Percentiles rank a stretch among this genome's conserved stretches.
Conservation (phyloP, 2,113 vertebrate species). For the Tretioscincus oriximinensis region DNA sequence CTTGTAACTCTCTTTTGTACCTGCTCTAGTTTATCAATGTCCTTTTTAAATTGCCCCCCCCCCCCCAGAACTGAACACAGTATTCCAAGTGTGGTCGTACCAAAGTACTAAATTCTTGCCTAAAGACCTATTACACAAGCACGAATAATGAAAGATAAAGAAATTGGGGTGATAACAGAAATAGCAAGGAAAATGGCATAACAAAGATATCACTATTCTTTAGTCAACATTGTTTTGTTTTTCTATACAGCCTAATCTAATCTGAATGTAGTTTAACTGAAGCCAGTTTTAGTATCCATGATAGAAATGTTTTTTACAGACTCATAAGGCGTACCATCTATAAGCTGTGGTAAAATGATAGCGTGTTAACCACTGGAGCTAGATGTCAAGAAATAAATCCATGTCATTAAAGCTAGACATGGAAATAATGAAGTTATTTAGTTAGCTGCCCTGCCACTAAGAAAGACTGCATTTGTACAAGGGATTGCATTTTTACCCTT, state of each 20-base stretch:
- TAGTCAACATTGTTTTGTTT: no score
- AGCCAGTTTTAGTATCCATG: background rate
- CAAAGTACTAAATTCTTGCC: no score
- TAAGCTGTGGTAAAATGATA: background rate
- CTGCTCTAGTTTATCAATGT: no score
- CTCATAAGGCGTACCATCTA: background rate
- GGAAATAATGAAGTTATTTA: constrained; percentile 21
- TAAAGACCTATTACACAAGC: no score
- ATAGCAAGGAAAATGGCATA: no score
- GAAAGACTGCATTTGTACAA: background rate
- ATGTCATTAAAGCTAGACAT: background rate
- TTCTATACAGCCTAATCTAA: background rate
- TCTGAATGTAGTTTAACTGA: background rate
- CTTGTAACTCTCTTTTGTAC: no score
- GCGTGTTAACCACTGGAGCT: background rate
- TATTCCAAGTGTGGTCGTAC: no score
- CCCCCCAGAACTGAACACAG: no score
- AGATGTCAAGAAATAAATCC: constrained; percentile 3
- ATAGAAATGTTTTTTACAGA: background rate
- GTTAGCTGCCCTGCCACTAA: background rate
- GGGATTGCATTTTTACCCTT: background rate
- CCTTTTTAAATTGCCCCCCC: no score
- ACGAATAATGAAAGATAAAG: no score
- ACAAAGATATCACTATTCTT: no score
- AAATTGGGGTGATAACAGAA: no score